phyloP scores from a whole-genome alignment of 92 coral and sea anemone species.

The Heteractis magnifica region DNA sequence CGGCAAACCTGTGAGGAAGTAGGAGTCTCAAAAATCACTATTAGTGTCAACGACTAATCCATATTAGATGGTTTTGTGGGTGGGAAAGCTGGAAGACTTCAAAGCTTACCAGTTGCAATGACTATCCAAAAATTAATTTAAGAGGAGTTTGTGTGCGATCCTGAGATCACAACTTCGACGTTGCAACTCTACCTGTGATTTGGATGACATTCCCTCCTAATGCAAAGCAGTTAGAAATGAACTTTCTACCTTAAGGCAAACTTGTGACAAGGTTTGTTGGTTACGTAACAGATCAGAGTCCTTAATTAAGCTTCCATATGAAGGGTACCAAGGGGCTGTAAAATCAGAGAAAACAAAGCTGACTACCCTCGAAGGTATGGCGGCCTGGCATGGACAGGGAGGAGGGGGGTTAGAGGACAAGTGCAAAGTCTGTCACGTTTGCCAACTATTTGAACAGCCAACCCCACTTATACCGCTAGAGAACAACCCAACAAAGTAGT shows the following conservation, averaged over 20 bases:
- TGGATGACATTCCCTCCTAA: neutral
- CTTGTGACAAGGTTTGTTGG: neutral
- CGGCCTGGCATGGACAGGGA: neutral
- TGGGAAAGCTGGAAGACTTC: slow-evolving; percentile 33
- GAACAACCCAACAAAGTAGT: too few relatives aligned
- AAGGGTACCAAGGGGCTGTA: neutral
- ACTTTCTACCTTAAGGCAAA: neutral
- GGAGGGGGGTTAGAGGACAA: neutral
- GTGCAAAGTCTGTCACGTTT: neutral
- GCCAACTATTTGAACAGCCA: neutral
- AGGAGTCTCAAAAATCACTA: slow-evolving; percentile 33
- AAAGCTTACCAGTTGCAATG: slow-evolving; percentile 22
- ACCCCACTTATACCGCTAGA: neutral
- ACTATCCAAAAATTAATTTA: slow-evolving; percentile 16
- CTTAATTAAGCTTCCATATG: neutral
- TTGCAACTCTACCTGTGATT: neutral
- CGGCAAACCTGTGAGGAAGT: slow-evolving; percentile 41
- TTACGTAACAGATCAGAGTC: neutral
- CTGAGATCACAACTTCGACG: neutral
- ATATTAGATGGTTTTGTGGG: neutral
- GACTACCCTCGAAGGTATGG: neutral
- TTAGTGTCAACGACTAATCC: neutral
- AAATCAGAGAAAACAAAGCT: neutral
- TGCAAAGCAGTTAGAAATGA: neutral
- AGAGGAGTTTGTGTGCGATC: neutral